A percentile compares a stretch with the other conserved stretches of the same genome.
Conservation (phyloP, 2,888 invertebrate genomes). For the Tridacna crocea region DNA sequence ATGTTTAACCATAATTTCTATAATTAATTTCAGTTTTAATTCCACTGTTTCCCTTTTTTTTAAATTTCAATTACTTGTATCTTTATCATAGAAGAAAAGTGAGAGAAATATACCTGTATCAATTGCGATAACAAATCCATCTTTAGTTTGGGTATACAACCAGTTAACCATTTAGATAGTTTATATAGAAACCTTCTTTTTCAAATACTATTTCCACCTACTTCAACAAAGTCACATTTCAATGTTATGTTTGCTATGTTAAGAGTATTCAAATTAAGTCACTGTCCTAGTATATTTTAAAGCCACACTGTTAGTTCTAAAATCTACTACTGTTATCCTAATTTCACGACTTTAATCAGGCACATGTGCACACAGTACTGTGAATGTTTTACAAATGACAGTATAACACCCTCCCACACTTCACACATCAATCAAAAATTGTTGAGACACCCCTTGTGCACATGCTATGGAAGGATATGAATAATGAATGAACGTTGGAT, state of each 20-base stretch:
- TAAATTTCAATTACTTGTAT: too few species aligned
- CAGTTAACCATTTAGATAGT: slow-evolving; percentile 59
- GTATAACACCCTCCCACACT: slow-evolving; percentile 47
- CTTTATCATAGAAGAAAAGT: too few species aligned
- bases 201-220: not conserved
- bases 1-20: too few species aligned
- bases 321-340: not conserved
- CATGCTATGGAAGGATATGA: not conserved
- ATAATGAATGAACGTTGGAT: slow-evolving; percentile 30
- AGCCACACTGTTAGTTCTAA: not conserved
- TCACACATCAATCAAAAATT: slow-evolving; percentile 53
- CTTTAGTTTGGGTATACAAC: slow-evolving; percentile 55
- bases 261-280: not conserved
- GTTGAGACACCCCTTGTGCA: not conserved
- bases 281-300: not conserved
- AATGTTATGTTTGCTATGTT: not conserved
- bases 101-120: slow-evolving; percentile 47
- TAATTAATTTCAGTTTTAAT: too few species aligned
- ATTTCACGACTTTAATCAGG: not conserved
- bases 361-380: slow-evolving; percentile 37
- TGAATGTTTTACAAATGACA: slow-evolving; percentile 40
- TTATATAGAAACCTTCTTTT: not conserved
- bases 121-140: slow-evolving; percentile 61
- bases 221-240: slow-evolving; percentile 6
- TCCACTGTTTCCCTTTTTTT: too few species aligned